Percentiles rank a stretch among this genome's conserved stretches.
Evolutionary conservation across 2,113 vertebrate species (phyloP).

Genomic region (Corydoras maculifer): DNA sequence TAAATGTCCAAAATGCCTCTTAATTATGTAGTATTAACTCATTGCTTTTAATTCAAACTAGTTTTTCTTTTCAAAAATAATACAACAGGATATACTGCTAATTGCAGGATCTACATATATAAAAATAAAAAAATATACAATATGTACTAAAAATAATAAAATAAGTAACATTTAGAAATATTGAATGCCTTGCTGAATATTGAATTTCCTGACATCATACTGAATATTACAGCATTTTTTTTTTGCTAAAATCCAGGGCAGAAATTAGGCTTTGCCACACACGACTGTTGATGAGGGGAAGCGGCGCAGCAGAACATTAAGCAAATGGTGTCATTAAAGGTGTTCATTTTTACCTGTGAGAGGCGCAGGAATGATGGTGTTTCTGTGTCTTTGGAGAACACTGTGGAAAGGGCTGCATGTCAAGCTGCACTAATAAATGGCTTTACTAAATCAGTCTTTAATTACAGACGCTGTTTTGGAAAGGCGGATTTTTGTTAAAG

Average conservation of each 20-base stretch:
- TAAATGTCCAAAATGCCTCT: no score
- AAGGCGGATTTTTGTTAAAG: conserved; percentile 47
- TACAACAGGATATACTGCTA: no score
- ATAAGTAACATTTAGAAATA: no score
- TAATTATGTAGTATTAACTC: no score
- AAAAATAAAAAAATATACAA: no score
- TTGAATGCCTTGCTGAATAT: no score
- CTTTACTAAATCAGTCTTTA: conserved; percentile 53
- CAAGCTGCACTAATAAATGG: conserved; percentile 49
- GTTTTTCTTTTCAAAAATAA: no score
- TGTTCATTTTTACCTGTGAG: conserved; percentile 48
- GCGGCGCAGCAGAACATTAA: conserved; percentile 47
- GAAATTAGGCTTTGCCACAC: background rate
- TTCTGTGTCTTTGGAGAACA: conserved; percentile 37
- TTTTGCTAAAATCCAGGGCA: background rate
- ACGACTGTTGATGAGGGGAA: conserved; percentile 29
- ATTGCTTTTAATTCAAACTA: no score
- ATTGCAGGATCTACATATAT: no score
- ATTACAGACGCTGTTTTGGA: conserved; percentile 50
- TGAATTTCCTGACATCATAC: background rate
- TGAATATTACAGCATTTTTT: background rate
- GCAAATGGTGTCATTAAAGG: conserved; percentile 52
- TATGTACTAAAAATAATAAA: no score
- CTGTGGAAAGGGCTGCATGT: conserved; percentile 36
- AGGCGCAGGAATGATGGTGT: conserved; percentile 47